Evolutionary conservation across 2,797 vertebrate genomes (phyloP).

Genomic region (Betta splendens): DNA sequence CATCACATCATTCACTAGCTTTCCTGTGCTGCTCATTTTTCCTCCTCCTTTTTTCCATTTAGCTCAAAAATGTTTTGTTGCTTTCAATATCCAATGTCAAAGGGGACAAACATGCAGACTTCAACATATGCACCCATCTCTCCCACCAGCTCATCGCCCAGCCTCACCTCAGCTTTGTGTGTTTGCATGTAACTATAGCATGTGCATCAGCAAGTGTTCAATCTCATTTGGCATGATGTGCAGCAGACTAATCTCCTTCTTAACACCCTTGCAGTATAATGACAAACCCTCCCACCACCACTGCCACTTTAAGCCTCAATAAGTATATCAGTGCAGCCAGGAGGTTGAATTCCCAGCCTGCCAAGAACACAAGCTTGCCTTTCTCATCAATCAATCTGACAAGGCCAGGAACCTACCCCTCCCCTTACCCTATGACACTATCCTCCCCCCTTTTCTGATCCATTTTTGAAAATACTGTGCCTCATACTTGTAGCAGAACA

Average conservation of each 20-base stretch:
- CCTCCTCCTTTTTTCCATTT: constrained; percentile 31
- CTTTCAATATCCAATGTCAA: constrained; percentile 39
- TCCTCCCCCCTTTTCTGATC: constrained; percentile 19
- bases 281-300: constrained; percentile 46
- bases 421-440: constrained; percentile 27
- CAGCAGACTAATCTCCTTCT: constrained; percentile 70
- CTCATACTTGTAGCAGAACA: constrained; percentile 29
- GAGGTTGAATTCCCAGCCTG: constrained; percentile 71
- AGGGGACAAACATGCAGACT: constrained; percentile 30
- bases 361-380: constrained; percentile 73
- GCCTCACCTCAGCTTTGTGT: constrained; percentile 2
- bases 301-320: constrained; percentile 68
- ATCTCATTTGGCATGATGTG: constrained; percentile 66
- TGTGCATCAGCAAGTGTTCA: constrained; percentile 39
- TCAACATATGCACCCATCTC: constrained; percentile 16
- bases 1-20: constrained; percentile 43
- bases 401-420: constrained; percentile 64
- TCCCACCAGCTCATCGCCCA: constrained; percentile 22
- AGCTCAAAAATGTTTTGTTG: constrained; percentile 20
- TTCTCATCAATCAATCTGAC: constrained; percentile 82
- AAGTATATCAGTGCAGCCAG: constrained; percentile 74
- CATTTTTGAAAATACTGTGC: constrained; percentile 45
- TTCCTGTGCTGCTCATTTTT: constrained; percentile 2
- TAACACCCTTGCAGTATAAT: constrained; percentile 66
- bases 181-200: constrained; percentile 40